Conservation (phyloP, 2,888 invertebrate genomes). For the Drosophila falleni region DNA sequence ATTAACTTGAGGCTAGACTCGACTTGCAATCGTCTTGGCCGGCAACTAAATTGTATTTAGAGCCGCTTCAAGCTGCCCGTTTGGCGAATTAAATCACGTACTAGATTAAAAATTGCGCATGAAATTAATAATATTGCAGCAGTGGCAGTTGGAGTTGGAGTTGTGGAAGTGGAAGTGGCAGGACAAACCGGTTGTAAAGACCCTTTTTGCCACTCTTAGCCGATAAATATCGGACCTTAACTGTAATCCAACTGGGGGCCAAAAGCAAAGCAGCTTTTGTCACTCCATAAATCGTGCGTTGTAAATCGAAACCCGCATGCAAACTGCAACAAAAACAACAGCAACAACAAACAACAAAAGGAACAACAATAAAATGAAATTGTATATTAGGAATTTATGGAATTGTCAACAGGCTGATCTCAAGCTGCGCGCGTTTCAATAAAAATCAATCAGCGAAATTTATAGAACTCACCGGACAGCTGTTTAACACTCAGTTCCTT, state of each 20-base stretch:
- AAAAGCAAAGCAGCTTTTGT: slow-evolving; percentile 57
- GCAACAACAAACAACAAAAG: neutral
- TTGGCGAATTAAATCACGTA: slow-evolving; percentile 85
- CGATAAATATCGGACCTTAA: slow-evolving; percentile 34
- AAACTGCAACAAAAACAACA: slow-evolving; percentile 20
- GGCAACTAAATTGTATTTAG: slow-evolving; percentile 78
- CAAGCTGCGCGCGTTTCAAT: slow-evolving; percentile 79
- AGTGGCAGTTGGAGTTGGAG: slow-evolving; percentile 14
- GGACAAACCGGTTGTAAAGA: slow-evolving; percentile 56
- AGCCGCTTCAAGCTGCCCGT: slow-evolving; percentile 49
- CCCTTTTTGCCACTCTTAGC: slow-evolving; percentile 24
- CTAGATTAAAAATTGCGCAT: slow-evolving; percentile 85
- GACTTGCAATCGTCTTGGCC: slow-evolving; percentile 20
- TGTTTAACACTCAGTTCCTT: slow-evolving; percentile 63
- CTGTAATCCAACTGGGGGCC: slow-evolving; percentile 19
- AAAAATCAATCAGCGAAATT: slow-evolving; percentile 79
- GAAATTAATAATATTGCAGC: slow-evolving; percentile 82
- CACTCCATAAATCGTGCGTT: slow-evolving; percentile 73
- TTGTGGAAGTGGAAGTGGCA: slow-evolving; percentile 5
- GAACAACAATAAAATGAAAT: slow-evolving; percentile 12
- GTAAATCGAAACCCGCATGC: slow-evolving; percentile 67
- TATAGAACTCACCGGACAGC: slow-evolving; percentile 71
- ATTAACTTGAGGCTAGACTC: slow-evolving; percentile 80
- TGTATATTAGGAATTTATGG: slow-evolving; percentile 53
- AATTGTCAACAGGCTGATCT: slow-evolving; percentile 67